Base-by-base conservation (phyloP, 2,888 invertebrate species). In the Pristionchus entomophagus region DNA sequence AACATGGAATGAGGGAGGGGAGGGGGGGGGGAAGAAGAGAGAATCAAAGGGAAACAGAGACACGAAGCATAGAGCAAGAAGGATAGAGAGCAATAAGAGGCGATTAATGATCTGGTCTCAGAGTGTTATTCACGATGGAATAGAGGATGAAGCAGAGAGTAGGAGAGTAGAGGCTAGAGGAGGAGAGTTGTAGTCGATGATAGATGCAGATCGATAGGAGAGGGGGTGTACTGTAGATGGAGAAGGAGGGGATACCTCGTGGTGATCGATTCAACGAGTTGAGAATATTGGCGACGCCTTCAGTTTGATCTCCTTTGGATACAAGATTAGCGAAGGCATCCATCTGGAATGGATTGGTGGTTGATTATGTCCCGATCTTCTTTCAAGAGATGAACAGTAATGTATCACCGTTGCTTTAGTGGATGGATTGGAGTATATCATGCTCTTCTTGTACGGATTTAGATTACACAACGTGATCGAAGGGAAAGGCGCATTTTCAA, bases 401-500 rank as follows among this genome's bases (percentile, higher is more conserved):
- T 17, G n/a, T 12, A 86, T 86, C 83, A 92, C 92, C 90, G 91
- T 92, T 51, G 91, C 90, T 86, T 89, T 92, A 8, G 92, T 92
- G 4, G 88, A 86, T 5, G 91, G 89, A 86, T 93, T 93, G 41
- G 89, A 82, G 56, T 91, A 88, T 62, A 93, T 89, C 53, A 91
- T 89, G 86, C 92, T 92, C 49, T 89, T 89, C 88, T 93, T 93
- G 86, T 92, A 93, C 0, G 93, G 93, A 89, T 93, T 93, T 19
- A 93, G 87, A 88, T 93, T 93, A 87, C 93, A 93, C 86, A 93
- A 87, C 19, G 93, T 93, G 17, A 93, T 92, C 8, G 92, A 91
- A 0, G 93, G 93, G 86, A 93, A 93, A 38, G 92, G 92, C 14
- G 93, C 92, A 56, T 93, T 93, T 90, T 93, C 92, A 83, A 93